phyloP scores from a whole-genome alignment of 2,888 invertebrate species.

The Pyrrhia umbra region DNA sequence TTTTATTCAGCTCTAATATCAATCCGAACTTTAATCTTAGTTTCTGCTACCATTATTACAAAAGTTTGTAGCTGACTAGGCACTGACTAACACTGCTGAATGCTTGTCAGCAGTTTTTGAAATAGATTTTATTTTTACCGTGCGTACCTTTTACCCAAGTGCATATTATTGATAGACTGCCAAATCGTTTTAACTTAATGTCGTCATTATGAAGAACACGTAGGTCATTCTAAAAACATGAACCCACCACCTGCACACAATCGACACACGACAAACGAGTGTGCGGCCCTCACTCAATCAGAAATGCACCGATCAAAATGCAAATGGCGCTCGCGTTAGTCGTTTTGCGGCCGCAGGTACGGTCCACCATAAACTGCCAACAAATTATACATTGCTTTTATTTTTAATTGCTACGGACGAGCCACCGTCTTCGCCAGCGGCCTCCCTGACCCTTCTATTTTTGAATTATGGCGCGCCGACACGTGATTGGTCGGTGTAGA shows the following conservation, averaged over 20 bases:
- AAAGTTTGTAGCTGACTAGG: too few species aligned
- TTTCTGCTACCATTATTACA: too few species aligned
- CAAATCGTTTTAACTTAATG: too few species aligned
- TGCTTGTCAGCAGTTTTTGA: too few species aligned
- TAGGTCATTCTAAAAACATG: not conserved
- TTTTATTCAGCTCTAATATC: too few species aligned
- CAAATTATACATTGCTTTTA: slow-evolving; percentile 88
- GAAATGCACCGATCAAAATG: slow-evolving; percentile 85
- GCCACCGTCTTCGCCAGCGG: slow-evolving; percentile 87
- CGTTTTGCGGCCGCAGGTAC: slow-evolving; percentile 78
- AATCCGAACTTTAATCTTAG: too few species aligned
- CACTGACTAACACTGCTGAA: too few species aligned
- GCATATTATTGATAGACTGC: not conserved
- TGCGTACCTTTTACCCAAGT: not conserved
- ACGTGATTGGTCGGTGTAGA: slow-evolving; percentile 83
- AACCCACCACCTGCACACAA: slow-evolving; percentile 29
- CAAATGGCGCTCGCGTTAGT: slow-evolving; percentile 76
- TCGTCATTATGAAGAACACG: not conserved
- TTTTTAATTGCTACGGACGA: slow-evolving; percentile 87
- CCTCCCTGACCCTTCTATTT: slow-evolving; percentile 81
- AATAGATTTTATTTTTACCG: too few species aligned
- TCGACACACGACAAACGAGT: slow-evolving; percentile 36
- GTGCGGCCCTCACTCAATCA: slow-evolving; percentile 83
- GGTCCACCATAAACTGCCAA: slow-evolving; percentile 84
- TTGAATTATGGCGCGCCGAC: slow-evolving; percentile 86